These are phyloP conservation scores for Auanema sp. DNA, from an alignment of 2,888 invertebrate species.

Conservation along the genomic window DNA sequence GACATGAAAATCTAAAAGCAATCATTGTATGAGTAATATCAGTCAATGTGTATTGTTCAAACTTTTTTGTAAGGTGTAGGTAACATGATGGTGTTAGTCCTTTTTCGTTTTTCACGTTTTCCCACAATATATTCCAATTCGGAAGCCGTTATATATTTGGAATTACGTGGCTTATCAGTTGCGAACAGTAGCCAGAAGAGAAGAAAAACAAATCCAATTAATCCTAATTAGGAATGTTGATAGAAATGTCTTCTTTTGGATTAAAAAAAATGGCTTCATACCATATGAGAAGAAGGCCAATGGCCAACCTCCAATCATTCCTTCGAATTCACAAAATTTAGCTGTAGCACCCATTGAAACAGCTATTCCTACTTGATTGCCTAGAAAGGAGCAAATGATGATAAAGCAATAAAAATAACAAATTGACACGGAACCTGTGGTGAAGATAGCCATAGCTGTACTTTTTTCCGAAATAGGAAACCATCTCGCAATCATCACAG, in stretches of 20 bases:
- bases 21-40: background rate
- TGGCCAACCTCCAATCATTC: slow-evolving; percentile 55
- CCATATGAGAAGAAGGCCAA: slow-evolving; percentile 49
- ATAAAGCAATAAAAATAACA: background rate
- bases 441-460: slow-evolving; percentile 63
- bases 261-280: slow-evolving; percentile 15
- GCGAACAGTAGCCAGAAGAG: slow-evolving; percentile 45
- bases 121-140: slow-evolving; percentile 44
- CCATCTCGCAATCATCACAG: slow-evolving; percentile 56
- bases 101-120: slow-evolving; percentile 20
- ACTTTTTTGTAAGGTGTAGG: slow-evolving; percentile 52
- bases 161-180: slow-evolving; percentile 50
- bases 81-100: slow-evolving; percentile 33
- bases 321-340: slow-evolving; percentile 43
- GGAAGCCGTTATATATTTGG: slow-evolving; percentile 49
- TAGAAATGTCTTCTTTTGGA: background rate
- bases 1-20: slow-evolving; percentile 47
- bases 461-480: slow-evolving; percentile 56
- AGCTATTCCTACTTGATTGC: slow-evolving; percentile 50
- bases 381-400: slow-evolving; percentile 7
- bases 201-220: slow-evolving; percentile 42
- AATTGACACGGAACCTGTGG: slow-evolving; percentile 41
- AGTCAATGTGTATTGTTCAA: background rate
- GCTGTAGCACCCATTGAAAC: slow-evolving; percentile 56
- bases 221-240: slow-evolving; percentile 26